Base-by-base conservation (phyloP, 2,888 invertebrate species). In the Drosophila nr. fundita region DNA sequence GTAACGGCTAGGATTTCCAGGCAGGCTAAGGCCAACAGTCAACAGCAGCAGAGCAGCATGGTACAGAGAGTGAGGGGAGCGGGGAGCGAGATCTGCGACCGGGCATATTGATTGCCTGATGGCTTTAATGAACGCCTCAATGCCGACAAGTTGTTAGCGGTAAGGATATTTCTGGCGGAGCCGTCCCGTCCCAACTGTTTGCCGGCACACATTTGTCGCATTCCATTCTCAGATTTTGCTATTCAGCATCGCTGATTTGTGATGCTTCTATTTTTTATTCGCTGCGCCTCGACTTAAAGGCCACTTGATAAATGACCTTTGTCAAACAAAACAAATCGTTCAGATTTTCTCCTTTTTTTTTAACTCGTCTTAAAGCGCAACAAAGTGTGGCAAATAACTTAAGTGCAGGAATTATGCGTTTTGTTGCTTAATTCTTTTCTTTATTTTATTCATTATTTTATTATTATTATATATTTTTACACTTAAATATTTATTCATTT, bases 61-160 rank as follows among this genome's bases (percentile, higher is more conserved):
- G 1, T 2, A 24, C 24, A 24, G 24, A 24, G 30, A 38, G n/a
- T 0, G 48, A 11, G 36, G 8, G 36, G 8, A 18, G 0, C 4
- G 27, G 29, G 40, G 1, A 6, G 18, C 34, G 10, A 29, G 45
- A 40, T 32, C n/a, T 21, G 50, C 34, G 38, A 24, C 64, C 53
- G 30, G 62, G 42, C 73, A 72, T 82, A 73, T 69, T 76, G 76
- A 82, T 80, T 76, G 68, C 42, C 76, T 82, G 83, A 82, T 85
- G 85, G 71, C 85, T 74, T 64, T 80, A 85, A 85, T 82, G 83
- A 82, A 85, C 80, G 85, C 82, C 73, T 82, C 76, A 85, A 80
- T 82, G 80, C 73, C 68, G 83, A 76, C 77, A 80, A 75, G 62
- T 78, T 78, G 78, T 78, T 78, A 67, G 71, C 64, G 53, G 53